Percentiles rank a stretch among this genome's conserved stretches.
These are phyloP conservation scores for Bolborhynchus lineola DNA, from an alignment of 2,113 vertebrate genomes.

Conservation along the genomic window DNA sequence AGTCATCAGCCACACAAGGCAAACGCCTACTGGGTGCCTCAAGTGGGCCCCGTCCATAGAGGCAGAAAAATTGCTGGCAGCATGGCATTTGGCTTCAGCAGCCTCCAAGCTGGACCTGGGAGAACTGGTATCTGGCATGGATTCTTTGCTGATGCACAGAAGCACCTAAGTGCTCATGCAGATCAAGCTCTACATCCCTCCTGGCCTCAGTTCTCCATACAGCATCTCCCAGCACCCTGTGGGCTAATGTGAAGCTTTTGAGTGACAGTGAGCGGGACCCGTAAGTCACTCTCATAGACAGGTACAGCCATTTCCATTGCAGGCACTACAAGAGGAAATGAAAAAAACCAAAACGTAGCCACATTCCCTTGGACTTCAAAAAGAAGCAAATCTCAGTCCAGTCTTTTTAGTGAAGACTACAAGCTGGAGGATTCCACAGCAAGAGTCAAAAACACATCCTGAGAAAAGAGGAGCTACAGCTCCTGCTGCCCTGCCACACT, in stretches of 20 bases:
- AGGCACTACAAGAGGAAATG: neutral
- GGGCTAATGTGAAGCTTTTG: neutral
- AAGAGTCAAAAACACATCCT: neutral
- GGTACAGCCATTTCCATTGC: neutral
- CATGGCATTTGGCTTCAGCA: neutral
- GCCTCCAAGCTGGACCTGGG: neutral
- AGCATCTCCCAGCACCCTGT: neutral
- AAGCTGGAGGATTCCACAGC: neutral
- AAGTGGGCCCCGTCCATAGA: neutral
- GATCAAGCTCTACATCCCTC: neutral
- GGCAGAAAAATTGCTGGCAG: neutral
- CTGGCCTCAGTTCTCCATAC: neutral
- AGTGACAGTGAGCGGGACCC: neutral
- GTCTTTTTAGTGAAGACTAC: neutral
- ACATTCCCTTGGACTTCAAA: neutral
- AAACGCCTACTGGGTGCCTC: neutral
- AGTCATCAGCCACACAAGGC: neutral
- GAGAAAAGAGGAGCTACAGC: neutral
- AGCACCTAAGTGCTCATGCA: accelerated
- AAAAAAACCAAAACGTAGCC: neutral
- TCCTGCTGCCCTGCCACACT: neutral
- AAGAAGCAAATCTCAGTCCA: neutral
- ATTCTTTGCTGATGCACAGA: neutral
- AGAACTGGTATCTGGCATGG: neutral
- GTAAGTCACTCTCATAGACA: accelerated